phyloP scores from a whole-genome alignment of 2,113 vertebrate species.

The Hippocampus zosterae region DNA sequence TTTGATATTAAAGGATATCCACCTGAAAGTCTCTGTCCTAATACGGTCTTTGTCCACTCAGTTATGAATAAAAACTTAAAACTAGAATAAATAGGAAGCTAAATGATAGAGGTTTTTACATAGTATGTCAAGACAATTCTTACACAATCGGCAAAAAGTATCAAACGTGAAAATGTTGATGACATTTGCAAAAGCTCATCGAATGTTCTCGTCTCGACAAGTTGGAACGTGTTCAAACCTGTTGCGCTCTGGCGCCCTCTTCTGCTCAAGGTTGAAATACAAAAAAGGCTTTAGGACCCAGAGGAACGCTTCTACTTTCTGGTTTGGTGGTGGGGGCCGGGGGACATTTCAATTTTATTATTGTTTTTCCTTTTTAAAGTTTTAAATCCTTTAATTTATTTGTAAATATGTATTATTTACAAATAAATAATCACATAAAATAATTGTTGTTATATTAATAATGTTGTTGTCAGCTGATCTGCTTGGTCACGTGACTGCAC shows the following conservation, averaged over 20 bases:
- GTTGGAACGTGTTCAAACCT: not conserved
- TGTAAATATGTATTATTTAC: too few species aligned
- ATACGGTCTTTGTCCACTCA: too few species aligned
- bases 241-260: slow-evolving; percentile 23
- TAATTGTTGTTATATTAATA: not conserved
- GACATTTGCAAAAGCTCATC: not conserved
- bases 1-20: too few species aligned
- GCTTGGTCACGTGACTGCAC: slow-evolving; percentile 45
- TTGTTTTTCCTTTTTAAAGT: too few species aligned
- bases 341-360: too few species aligned
- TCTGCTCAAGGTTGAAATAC: not conserved
- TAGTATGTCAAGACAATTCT: not conserved
- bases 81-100: not conserved
- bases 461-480: too few species aligned
- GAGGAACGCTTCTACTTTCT: not conserved
- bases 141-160: not conserved
- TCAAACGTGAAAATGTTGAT: not conserved
- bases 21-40: too few species aligned
- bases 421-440: too few species aligned
- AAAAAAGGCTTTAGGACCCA: not conserved
- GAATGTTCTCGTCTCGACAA: not conserved
- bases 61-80: not conserved
- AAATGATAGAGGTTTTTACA: not conserved
- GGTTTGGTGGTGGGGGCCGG: too few species aligned
- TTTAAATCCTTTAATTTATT: not conserved